phyloP scores from a whole-genome alignment of 2,888 invertebrate species.

The Drosophila borborema region DNA sequence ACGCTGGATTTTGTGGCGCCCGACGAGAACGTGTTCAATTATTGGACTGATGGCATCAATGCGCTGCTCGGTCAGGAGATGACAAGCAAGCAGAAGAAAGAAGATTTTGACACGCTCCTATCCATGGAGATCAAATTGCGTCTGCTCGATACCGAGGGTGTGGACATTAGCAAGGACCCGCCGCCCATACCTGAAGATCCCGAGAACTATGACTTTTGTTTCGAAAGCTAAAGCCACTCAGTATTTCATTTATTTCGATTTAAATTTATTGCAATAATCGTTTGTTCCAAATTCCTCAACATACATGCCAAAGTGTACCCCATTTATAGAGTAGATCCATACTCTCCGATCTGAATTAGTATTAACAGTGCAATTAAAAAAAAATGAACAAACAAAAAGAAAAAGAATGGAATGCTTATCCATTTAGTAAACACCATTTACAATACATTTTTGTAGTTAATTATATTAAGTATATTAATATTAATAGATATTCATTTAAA shows the following conservation, averaged over 20 bases:
- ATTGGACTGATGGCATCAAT: conserved; percentile 98
- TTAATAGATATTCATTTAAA: conserved; percentile 68
- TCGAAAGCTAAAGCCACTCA: conserved; percentile 80
- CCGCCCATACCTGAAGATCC: conserved; percentile 97
- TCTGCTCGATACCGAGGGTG: conserved; percentile 96
- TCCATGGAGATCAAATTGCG: conserved; percentile 98
- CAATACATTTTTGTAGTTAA: conserved; percentile 60
- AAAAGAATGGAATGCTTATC: conserved; percentile 39
- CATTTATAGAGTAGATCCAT: conserved; percentile 30
- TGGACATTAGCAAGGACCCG: conserved; percentile 96
- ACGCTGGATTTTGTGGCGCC: conserved; percentile 97
- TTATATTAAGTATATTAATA: conserved; percentile 60
- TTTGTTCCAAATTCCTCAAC: conserved; percentile 40
- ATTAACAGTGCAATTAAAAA: conserved; percentile 71
- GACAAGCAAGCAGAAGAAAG: conserved; percentile 94
- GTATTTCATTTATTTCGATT: conserved; percentile 18
- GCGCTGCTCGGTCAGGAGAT: conserved; percentile 94
- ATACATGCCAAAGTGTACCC: conserved; percentile 73
- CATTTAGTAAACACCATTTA: conserved; percentile 59
- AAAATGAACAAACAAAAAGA: conserved; percentile 41
- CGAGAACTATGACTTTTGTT: conserved; percentile 93
- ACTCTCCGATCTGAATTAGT: conserved; percentile 58
- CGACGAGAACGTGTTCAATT: conserved; percentile 94
- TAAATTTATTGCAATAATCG: conserved; percentile 30
- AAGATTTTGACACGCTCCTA: conserved; percentile 95